Conservation (phyloP, 2,797 vertebrate genomes). For the Phalanger gymnotis region DNA sequence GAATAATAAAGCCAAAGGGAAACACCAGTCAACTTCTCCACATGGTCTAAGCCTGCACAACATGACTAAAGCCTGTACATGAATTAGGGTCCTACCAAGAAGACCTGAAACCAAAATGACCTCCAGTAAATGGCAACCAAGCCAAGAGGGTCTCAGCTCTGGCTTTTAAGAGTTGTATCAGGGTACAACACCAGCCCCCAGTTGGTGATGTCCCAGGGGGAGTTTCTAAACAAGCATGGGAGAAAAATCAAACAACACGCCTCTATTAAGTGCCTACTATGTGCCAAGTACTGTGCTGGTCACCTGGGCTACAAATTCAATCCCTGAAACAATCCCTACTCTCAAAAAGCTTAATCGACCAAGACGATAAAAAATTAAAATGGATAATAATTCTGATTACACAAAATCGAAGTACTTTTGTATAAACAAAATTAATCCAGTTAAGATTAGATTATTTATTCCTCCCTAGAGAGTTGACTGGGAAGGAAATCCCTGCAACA, state of each 20-base stretch:
- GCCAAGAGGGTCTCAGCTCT: background rate
- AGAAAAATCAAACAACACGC: background rate
- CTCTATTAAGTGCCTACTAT: background rate
- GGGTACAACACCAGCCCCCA: background rate
- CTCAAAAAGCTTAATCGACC: background rate
- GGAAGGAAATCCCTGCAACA: background rate
- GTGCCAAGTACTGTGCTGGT: background rate
- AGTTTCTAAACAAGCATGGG: background rate
- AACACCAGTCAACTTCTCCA: background rate
- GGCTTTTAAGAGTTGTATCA: background rate
- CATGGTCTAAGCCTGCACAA: background rate
- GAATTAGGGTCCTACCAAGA: background rate
- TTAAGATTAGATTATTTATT: background rate
- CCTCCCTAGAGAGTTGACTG: background rate
- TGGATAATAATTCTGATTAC: background rate
- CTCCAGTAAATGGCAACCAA: background rate
- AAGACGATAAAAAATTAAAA: background rate
- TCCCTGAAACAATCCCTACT: background rate
- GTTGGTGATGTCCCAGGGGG: background rate
- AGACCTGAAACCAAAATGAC: background rate
- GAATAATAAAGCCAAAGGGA: background rate
- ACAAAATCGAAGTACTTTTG: background rate
- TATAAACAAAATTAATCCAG: background rate
- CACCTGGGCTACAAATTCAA: background rate
- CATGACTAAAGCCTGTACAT: background rate